These are phyloP conservation scores for Agrotis puta DNA, from an alignment of 2,888 invertebrate genomes.

Conservation along the genomic window DNA sequence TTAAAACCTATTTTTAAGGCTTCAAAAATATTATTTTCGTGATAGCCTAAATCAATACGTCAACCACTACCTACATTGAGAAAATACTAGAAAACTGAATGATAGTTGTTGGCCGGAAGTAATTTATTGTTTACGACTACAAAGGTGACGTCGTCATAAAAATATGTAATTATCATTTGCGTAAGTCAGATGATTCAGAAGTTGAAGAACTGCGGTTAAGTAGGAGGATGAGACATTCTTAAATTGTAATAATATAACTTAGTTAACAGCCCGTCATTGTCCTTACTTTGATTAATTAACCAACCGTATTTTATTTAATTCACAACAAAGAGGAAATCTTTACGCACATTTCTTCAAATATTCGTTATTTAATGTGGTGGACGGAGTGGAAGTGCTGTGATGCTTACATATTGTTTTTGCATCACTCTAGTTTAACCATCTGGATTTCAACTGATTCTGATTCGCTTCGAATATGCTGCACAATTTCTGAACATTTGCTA, in stretches of 20 bases:
- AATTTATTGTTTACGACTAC: neutral
- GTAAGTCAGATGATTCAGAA: slow-evolving; percentile 27
- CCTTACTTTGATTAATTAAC: neutral
- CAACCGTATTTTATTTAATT: neutral
- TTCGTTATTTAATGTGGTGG: neutral
- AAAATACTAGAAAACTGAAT: neutral
- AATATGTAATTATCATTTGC: slow-evolving; percentile 18
- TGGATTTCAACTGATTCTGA: neutral
- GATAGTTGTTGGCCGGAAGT: neutral
- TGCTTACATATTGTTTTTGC: neutral
- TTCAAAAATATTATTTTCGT: too few relatives aligned
- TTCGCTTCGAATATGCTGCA: neutral
- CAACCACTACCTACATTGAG: neutral
- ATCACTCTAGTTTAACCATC: neutral
- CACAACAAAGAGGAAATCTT: neutral
- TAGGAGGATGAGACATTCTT: slow-evolving; percentile 9
- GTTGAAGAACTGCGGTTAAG: slow-evolving; percentile 21
- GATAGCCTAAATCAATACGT: too few relatives aligned
- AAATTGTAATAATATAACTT: neutral
- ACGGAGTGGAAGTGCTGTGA: neutral
- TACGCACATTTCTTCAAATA: neutral
- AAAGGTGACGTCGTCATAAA: slow-evolving; percentile 16
- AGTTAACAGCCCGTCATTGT: neutral
- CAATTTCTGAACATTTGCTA: neutral
- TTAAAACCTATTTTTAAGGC: too few relatives aligned